phyloP scores from a whole-genome alignment of 1,140 invertebrate genomes.

The Cydia strobilella region DNA sequence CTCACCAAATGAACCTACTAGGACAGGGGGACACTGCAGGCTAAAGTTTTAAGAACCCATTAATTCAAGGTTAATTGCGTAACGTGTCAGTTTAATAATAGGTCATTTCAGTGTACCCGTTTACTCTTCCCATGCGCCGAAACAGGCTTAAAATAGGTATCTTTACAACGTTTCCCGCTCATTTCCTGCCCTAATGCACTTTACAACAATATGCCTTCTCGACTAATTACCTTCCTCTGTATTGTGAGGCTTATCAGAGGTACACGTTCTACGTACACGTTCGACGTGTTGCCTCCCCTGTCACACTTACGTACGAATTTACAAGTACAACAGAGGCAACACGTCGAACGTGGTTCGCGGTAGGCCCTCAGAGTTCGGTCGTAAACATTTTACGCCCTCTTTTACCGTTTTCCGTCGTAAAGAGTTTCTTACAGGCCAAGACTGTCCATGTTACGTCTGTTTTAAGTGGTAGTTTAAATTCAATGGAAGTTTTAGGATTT shows the following conservation, averaged over 20 bases:
- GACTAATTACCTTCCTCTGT: constrained; percentile 6
- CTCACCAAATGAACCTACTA: no score
- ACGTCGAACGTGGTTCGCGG: no score
- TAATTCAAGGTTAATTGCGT: no score
- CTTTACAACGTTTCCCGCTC: background rate
- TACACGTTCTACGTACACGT: constrained; percentile 7
- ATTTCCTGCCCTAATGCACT: constrained; percentile 7
- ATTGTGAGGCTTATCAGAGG: constrained; percentile 10
- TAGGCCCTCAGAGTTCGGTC: background rate
- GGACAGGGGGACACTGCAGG: no score
- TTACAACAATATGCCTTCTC: constrained; percentile 4
- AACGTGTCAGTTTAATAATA: no score
- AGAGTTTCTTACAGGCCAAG: constrained; percentile 1
- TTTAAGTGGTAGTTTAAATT: background rate
- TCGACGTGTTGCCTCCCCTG: no score
- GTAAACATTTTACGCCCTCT: background rate
- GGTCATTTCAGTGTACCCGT: no score
- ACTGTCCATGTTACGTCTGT: background rate
- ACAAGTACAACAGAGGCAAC: no score
- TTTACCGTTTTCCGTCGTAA: constrained; percentile 16
- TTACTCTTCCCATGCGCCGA: background rate
- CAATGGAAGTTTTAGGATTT: background rate
- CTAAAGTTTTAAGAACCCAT: no score
- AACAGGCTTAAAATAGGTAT: background rate
- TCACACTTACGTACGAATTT: no score